phyloP scores from a whole-genome alignment of 2,888 invertebrate species.

The Dynastes maya region DNA sequence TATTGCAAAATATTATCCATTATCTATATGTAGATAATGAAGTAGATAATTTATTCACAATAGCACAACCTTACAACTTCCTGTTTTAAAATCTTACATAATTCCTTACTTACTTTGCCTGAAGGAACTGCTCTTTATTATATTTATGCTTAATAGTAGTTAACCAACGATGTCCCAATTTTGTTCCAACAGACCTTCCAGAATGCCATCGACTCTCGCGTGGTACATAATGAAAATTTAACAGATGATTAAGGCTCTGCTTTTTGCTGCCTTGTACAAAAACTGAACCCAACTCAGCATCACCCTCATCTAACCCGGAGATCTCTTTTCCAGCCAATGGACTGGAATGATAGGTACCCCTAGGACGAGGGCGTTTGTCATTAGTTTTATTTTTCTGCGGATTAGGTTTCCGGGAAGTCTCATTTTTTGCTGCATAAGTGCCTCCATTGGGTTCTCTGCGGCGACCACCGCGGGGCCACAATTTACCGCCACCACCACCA shows the following conservation, averaged over 20 bases:
- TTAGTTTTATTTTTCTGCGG: conserved; percentile 79
- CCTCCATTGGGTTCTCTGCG: conserved; percentile 78
- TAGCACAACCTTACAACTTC: too few species aligned
- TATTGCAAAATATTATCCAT: too few species aligned
- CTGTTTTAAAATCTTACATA: too few species aligned
- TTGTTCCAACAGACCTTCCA: conserved; percentile 58
- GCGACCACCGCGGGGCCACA: conserved; percentile 76
- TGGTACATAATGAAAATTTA: conserved; percentile 90
- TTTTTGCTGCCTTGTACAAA: conserved; percentile 90
- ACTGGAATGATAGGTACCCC: conserved; percentile 75
- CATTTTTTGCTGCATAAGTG: conserved; percentile 74
- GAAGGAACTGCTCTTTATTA: conserved; percentile 94
- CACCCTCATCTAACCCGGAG: conserved; percentile 75
- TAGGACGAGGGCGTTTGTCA: conserved; percentile 82
- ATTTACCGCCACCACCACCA: conserved; percentile 73
- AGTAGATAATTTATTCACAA: too few species aligned
- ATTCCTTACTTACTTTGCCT: conserved; percentile 85
- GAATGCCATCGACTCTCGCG: conserved; percentile 69
- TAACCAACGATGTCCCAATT: conserved; percentile 67
- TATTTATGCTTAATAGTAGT: conserved; percentile 79
- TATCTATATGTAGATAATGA: too few species aligned
- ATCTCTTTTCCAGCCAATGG: conserved; percentile 80
- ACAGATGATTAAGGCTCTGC: conserved; percentile 93
- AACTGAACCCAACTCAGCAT: conserved; percentile 87
- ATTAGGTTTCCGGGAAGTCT: conserved; percentile 80